Percentiles rank a stretch among this genome's conserved stretches.
Evolutionary conservation across 2,797 vertebrate species (phyloP).

Genomic region (Lepus townsendii): DNA sequence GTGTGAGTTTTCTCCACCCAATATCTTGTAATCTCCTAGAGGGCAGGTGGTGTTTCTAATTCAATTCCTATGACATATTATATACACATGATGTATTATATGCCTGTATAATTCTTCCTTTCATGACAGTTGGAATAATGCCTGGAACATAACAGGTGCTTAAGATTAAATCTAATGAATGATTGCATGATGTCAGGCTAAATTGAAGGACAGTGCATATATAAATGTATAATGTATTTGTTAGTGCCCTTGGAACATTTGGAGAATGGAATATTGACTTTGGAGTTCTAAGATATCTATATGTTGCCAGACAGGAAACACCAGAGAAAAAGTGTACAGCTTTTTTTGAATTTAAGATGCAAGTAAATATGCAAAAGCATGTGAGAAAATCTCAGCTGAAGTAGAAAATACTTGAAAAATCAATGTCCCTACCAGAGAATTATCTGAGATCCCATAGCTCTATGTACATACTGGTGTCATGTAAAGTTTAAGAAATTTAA

Average conservation of each 20-base stretch:
- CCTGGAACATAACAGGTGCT: constrained; percentile 52
- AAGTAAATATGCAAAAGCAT: constrained; percentile 30
- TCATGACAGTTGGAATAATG: constrained; percentile 34
- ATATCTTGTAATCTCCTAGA: constrained; percentile 23
- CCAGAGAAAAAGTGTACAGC: not conserved
- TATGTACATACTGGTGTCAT: too few relatives aligned
- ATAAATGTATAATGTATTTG: constrained; percentile 45
- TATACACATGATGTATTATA: not conserved
- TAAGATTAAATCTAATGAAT: constrained; percentile 51
- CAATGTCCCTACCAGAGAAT: not conserved
- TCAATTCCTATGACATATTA: not conserved
- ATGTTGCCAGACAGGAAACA: not conserved
- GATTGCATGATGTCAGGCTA: not conserved
- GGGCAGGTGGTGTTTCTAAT: not conserved
- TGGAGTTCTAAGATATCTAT: not conserved
- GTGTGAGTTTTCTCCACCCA: not conserved
- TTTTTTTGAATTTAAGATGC: not conserved
- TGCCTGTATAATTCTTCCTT: not conserved
- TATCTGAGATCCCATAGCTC: too few relatives aligned
- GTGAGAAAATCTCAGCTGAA: constrained; percentile 4
- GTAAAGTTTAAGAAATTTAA: too few relatives aligned
- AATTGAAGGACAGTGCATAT: constrained; percentile 48
- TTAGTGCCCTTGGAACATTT: constrained; percentile 56
- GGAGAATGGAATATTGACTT: constrained; percentile 39
- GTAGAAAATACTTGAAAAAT: not conserved